phyloP scores from a whole-genome alignment of 1,140 invertebrate species.

The Pseudachorutes palmiensis region DNA sequence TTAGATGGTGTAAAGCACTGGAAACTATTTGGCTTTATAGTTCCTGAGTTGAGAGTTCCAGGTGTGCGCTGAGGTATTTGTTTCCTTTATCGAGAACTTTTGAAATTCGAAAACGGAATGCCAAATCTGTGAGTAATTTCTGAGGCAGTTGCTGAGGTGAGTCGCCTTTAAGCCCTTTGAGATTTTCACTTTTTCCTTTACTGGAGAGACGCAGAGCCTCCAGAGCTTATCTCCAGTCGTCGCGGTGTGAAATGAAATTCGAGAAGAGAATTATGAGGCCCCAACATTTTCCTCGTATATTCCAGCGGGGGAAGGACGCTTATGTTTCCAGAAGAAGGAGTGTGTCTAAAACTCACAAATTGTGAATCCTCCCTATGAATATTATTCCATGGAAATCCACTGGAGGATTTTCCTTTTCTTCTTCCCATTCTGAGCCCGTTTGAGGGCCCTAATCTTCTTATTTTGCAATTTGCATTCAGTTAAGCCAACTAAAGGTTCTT shows the following conservation, averaged over 20 bases:
- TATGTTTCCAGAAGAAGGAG: neutral
- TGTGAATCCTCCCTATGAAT: neutral
- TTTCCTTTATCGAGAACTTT: no score
- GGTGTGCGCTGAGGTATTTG: no score
- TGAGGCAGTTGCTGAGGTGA: no score
- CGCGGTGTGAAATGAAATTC: neutral
- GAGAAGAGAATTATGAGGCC: neutral
- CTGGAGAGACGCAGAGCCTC: neutral
- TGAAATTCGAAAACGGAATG: no score
- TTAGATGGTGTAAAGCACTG: no score
- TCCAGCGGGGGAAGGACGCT: neutral
- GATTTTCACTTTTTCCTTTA: neutral
- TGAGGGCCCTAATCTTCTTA: neutral
- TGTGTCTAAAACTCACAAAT: neutral
- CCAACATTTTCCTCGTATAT: neutral
- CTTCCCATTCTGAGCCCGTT: neutral
- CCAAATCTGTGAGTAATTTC: no score
- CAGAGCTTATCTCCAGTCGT: neutral
- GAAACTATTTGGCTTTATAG: no score
- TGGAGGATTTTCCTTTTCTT: slow-evolving; percentile 4
- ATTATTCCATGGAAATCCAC: slow-evolving; percentile 2
- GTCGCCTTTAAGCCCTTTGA: neutral
- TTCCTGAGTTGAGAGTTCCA: no score
- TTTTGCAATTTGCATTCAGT: slow-evolving; percentile 6
- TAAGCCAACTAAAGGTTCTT: slow-evolving; percentile 5